A percentile compares a stretch with the other conserved stretches of the same genome.
Conservation (phyloP, 2,113 vertebrate species). For the Tetraodon nigroviridis region DNA sequence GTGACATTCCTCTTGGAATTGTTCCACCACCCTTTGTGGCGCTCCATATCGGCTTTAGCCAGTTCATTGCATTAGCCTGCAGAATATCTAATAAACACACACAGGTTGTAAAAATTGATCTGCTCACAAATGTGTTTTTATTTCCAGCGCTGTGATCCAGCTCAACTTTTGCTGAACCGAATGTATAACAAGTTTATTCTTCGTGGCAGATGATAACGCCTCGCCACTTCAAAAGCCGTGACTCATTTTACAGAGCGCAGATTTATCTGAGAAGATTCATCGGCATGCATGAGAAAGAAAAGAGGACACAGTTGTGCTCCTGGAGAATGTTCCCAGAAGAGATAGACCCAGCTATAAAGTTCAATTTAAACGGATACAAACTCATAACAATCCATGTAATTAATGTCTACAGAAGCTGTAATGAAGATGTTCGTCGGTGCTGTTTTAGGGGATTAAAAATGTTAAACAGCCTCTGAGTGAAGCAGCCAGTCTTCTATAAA, state of each 20-base stretch:
- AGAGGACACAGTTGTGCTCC: background rate
- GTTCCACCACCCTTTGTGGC: conserved; percentile 55
- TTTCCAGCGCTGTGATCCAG: conserved; percentile 57
- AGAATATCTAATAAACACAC: conserved; percentile 70
- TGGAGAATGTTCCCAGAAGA: background rate
- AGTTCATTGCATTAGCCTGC: conserved; percentile 65
- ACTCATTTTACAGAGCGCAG: background rate
- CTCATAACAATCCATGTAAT: background rate
- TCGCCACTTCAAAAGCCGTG: conserved; percentile 14
- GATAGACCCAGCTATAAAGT: background rate
- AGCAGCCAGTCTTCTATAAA: conserved; percentile 20
- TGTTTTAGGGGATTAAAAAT: conserved; percentile 19
- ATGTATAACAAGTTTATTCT: conserved; percentile 35
- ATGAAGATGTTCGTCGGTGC: background rate
- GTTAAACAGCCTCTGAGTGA: conserved; percentile 17
- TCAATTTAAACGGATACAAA: background rate
- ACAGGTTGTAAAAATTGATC: conserved; percentile 73
- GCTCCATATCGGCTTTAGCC: conserved; percentile 59
- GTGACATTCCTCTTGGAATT: conserved; percentile 69
- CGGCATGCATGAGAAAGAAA: background rate
- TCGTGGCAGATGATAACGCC: conserved; percentile 3
- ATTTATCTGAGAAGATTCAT: conserved; percentile 5
- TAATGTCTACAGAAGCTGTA: background rate
- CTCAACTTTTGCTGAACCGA: conserved; percentile 40
- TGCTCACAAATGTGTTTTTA: conserved; percentile 65